Percentiles rank a stretch among this genome's conserved stretches.
Conservation (phyloP, 1,140 invertebrate genomes). For the Drosophila ananassae region DNA sequence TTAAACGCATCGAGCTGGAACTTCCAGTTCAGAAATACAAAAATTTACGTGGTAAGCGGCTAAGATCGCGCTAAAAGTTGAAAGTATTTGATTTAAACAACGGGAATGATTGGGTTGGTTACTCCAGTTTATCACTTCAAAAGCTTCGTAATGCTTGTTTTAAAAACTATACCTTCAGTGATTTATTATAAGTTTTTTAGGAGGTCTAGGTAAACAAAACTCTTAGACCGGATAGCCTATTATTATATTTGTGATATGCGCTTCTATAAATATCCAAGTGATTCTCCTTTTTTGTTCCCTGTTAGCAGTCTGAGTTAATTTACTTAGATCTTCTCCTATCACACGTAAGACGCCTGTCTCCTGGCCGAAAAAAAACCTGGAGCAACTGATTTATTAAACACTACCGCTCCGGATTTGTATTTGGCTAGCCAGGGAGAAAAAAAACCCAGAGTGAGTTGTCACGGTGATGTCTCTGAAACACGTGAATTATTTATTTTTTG, state of each 20-base stretch:
- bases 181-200: conserved; percentile 1
- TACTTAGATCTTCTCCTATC: conserved; percentile 34
- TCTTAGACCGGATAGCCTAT: background rate
- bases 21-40: conserved; percentile 64
- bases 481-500: conserved; percentile 23
- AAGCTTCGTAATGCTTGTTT: background rate
- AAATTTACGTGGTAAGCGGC: conserved; percentile 60
- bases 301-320: conserved; percentile 16
- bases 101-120: background rate
- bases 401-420: conserved; percentile 26
- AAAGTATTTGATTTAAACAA: background rate
- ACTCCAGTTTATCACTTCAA: too few relatives aligned
- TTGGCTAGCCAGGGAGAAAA: conserved; percentile 9
- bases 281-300: conserved; percentile 18
- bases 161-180: background rate
- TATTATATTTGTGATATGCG: background rate
- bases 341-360: conserved; percentile 32
- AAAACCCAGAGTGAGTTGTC: conserved; percentile 6
- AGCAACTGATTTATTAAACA: conserved; percentile 31
- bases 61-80: conserved; percentile 41
- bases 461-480: conserved; percentile 19
- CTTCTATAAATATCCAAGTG: conserved; percentile 8
- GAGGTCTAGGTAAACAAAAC: background rate
- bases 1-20: conserved; percentile 53
- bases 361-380: conserved; percentile 18